Base-by-base conservation (phyloP, 1,140 invertebrate genomes). In the Orius insidiosus region DNA sequence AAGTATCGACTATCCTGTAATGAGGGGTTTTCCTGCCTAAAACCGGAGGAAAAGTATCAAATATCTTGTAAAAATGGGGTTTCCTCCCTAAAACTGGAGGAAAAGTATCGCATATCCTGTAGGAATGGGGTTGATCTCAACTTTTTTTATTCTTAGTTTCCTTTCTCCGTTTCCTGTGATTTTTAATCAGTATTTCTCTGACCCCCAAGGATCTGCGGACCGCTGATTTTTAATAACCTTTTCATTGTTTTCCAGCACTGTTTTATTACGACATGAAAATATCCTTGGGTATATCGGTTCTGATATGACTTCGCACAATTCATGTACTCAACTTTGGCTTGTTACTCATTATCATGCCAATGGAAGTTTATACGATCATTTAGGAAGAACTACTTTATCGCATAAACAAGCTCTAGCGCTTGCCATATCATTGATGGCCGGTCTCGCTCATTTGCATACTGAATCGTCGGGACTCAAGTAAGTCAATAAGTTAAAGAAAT, bases 321-420 rank as follows among this genome's bases (percentile, higher is more conserved):
- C 78, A 4, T 85, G 82, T 58, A 92, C 86, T 2, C 85, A 92
- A 57, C 67, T 92, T 2, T 90, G 84, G 84, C 65, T 93, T 2
- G 76, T 94, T 9, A 92, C 90, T 0, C 86, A 95, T 60, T 95
- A 89, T 62, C 90, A 96, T 67, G 76, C 83, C 6, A 68, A 85
- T 54, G 92, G 93, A 5, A 95, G 90, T 7, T 68, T 97, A n/a
- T 93, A 85, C 60, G 89, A 96, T 68, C 82, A 90, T 64, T 68
- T 96, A 32, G 85, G 79, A 58, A 63, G 74, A 8, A 79, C 75
- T 5, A 75, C 80, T 1, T 60, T 95, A 5, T 78, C 74, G 38
- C 72, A 79, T 50, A 70, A 78, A 50, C 80, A 85, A 59, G 78
- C 88, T 65, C 71, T 92, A 49, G 72, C 72, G 53, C 75, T 95